phyloP scores from a whole-genome alignment of 2,113 vertebrate species.

The Formicarius rufipectus region DNA sequence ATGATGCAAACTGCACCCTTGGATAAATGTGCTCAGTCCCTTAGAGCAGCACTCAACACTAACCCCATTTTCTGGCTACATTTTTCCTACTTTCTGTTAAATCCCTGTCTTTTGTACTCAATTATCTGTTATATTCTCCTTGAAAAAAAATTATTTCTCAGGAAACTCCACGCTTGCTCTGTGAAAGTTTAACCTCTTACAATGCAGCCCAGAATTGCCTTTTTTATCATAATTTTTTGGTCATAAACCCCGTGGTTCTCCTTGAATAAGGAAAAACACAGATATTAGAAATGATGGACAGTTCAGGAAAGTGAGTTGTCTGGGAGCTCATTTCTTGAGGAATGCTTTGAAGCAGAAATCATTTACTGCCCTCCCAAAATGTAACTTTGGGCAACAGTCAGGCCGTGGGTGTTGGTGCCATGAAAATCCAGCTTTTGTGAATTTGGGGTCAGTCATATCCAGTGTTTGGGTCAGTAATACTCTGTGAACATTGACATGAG shows the following conservation, averaged over 20 bases:
- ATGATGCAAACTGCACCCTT: not conserved
- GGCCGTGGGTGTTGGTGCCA: not conserved
- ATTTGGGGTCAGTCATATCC: not conserved
- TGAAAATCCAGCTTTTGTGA: not conserved
- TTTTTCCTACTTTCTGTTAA: not conserved
- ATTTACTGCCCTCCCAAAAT: not conserved
- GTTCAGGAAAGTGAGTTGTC: too few species aligned
- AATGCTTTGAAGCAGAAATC: too few species aligned
- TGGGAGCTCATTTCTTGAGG: too few species aligned
- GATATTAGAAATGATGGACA: not conserved
- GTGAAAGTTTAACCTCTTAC: not conserved
- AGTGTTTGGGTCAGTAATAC: not conserved
- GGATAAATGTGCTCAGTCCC: not conserved
- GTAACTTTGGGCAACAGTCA: not conserved
- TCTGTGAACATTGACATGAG: not conserved
- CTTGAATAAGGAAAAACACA: conserved; percentile 7
- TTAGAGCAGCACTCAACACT: not conserved
- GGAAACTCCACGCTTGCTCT: not conserved
- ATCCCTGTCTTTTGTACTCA: not conserved
- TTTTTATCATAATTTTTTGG: not conserved
- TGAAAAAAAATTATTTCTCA: not conserved
- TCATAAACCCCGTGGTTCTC: not conserved
- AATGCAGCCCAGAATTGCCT: not conserved
- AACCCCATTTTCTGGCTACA: not conserved
- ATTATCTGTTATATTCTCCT: not conserved